These are phyloP conservation scores for Ictalurus punctatus DNA, from an alignment of 2,113 vertebrate genomes.

Conservation along the genomic window DNA sequence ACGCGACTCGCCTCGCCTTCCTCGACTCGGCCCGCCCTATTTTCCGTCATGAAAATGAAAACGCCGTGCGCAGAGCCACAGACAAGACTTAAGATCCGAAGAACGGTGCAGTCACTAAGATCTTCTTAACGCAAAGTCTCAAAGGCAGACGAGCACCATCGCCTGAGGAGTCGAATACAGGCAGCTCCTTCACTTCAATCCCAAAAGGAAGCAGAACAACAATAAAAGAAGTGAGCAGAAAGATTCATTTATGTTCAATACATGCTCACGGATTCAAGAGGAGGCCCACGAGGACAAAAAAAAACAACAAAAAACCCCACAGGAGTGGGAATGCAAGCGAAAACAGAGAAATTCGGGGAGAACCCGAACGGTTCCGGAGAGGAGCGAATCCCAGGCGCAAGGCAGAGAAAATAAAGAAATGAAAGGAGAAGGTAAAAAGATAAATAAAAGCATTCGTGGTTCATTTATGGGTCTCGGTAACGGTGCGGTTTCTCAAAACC, in stretches of 20 bases:
- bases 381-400: neutral
- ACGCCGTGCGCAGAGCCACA: neutral
- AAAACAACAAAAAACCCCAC: too few species aligned
- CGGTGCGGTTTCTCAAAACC: neutral
- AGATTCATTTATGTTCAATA: slow-evolving; percentile 69
- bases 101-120: too few species aligned
- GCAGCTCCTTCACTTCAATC: neutral
- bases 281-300: slow-evolving; percentile 56
- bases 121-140: neutral
- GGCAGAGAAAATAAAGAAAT: neutral
- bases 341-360: neutral
- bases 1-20: neutral
- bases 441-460: neutral
- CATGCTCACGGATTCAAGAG: slow-evolving; percentile 59
- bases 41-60: neutral
- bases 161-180: neutral
- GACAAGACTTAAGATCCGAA: neutral
- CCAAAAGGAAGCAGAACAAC: neutral
- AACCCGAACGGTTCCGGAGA: neutral
- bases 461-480: neutral
- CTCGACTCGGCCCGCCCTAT: too few species aligned
- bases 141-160: neutral
- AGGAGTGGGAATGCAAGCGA: neutral
- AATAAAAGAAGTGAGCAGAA: slow-evolving; percentile 40
- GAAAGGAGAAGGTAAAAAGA: neutral